Evolutionary conservation across 2,797 vertebrate species (phyloP).

Genomic region (Trematomus bernacchii): DNA sequence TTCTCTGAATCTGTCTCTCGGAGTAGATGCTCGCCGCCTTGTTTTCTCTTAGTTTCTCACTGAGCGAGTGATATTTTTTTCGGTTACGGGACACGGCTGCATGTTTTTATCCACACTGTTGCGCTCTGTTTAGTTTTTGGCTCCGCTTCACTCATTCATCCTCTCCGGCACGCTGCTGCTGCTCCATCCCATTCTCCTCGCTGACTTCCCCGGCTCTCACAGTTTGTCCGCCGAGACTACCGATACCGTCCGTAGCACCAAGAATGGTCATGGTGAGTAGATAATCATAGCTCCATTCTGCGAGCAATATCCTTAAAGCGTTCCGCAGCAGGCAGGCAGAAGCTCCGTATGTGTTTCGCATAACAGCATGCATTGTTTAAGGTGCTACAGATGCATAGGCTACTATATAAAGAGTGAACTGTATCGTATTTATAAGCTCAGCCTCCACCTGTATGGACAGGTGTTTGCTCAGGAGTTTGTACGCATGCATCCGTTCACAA

Average conservation of each 20-base stretch:
- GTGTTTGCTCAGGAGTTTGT: conserved; percentile 22
- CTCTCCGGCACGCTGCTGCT: conserved; percentile 42
- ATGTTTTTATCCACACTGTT: conserved; percentile 8
- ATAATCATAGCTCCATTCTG: not conserved
- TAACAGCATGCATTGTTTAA: not conserved
- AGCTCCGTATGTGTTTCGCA: not conserved
- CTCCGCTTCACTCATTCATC: conserved; percentile 53
- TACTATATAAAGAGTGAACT: not conserved
- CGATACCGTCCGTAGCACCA: conserved; percentile 15
- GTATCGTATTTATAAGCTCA: not conserved
- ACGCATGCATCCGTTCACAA: not conserved
- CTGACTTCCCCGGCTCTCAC: conserved; percentile 39
- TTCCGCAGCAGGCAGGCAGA: conserved; percentile 34
- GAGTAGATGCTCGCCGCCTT: conserved; percentile 68
- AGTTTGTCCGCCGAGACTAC: conserved; percentile 30
- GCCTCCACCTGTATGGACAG: conserved; percentile 46
- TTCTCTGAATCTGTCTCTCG: conserved; percentile 73
- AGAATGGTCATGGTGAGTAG: conserved; percentile 99
- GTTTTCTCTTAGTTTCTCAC: conserved; percentile 34
- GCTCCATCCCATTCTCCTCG: conserved; percentile 23
- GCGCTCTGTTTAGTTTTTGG: conserved; percentile 33
- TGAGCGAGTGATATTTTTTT: not conserved
- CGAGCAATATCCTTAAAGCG: too few species aligned
- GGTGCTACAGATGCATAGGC: not conserved
- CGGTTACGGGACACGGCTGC: conserved; percentile 17